Base-by-base conservation (phyloP, 1,140 invertebrate species). In the Drosophila repleta region DNA sequence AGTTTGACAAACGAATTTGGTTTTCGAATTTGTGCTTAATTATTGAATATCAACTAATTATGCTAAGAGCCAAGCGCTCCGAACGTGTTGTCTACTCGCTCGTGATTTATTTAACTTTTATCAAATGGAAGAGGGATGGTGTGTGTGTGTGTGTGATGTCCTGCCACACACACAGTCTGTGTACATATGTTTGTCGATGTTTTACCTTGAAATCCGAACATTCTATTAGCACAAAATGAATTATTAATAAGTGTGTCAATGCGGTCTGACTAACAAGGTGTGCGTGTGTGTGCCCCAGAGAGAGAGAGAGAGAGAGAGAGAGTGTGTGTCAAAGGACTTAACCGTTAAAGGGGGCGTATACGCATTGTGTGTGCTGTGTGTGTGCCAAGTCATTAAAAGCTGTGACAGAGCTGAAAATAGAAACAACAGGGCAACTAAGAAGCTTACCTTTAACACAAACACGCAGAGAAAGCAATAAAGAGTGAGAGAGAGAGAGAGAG, bases 11-110 rank as follows among this genome's bases (percentile, higher is more conserved):
- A 20, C 17, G 24, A 24, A 63, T 53, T 43, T 70, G 67, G 48
- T 66, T 58, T 56, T 71, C 57, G 46, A 48, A 48, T 56, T 56
- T 35, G 21, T 37, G 41, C 51, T 88, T 46, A 88, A 89, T 83
- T 87, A 87, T 88, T 88, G 68, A 88, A 65, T 73, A 76, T 74
- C 69, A 75, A 63, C 76, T 87, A 87, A 87, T 87, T 83, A 87
- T 83, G 51, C 46, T 71, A 69, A 87, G 66, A 88, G 79, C 76
- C 26, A 41, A 43, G 17, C 5, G 11, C 39, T 18, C 21, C 26
- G 11, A 18, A 5, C 21, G 41, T 43, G 24, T n/a, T 45, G 24
- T 45, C 49, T 13, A 17, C 13, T 43, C 11, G 15, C 39, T 7
- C 18, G 20, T 45, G 57, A 46, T 60, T 60, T 60, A 58, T 58